Evolutionary conservation across 1,140 invertebrate species (phyloP), one percentile per base, ranked within the genome.

Genomic region (Thalassaphorura encarpata): DNA sequence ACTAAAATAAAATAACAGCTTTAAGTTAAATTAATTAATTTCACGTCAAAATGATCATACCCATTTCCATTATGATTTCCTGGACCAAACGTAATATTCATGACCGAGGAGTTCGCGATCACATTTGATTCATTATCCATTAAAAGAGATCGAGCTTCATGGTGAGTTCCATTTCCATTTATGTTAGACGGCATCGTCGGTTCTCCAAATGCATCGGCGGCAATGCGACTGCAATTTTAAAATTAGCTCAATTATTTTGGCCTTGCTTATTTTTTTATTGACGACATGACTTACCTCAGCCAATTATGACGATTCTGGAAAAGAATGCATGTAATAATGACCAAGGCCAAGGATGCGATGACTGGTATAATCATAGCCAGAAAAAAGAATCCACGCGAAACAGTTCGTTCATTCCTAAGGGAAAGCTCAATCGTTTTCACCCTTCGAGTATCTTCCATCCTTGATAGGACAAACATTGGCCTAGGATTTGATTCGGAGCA

Each of bases 241-340:
- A 18, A 23, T 8, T 43, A n/a, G n/a, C n/a, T n/a, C n/a, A n/a
- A n/a, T n/a, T n/a, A n/a, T n/a, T n/a, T n/a, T n/a, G n/a, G n/a
- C n/a, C n/a, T n/a, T n/a, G n/a, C n/a, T n/a, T n/a, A n/a, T n/a
- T n/a, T n/a, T n/a, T n/a, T n/a, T n/a, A n/a, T n/a, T n/a, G n/a
- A n/a, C n/a, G 33, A 11, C 11, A 1, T n/a, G 18, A 26, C n/a
- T 11, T 41, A 61, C 60, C 33, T 49, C 23, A 62, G 45, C 60
- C 60, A 62, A 1, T 58, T 6, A 55, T 62, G 60, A 8, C 60
- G 18, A 51, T 52, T 51, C 42, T 41, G 50, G 52, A 57, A 63
- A 19, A 60, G 21, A 18, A 40, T 4, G 5, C 26, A 26, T 8
- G 54, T 53, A 3, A 41, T 18, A 4, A 56, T n/a, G 1, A 52